Conservation (phyloP, 2,113 vertebrate genomes). For the Clinocottus analis region DNA sequence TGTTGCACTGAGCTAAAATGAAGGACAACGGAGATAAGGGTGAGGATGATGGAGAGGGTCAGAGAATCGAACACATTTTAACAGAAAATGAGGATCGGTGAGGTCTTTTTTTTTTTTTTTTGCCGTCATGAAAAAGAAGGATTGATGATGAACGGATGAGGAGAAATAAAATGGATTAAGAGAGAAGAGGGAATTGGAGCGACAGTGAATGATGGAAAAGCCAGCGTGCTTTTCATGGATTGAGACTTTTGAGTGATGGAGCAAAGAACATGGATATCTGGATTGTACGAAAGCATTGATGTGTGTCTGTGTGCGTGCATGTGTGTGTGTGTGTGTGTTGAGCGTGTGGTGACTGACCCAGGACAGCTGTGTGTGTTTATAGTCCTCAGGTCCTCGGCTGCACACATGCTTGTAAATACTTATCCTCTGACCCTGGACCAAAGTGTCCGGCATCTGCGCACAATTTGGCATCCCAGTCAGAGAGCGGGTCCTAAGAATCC, state of each 20-base stretch:
- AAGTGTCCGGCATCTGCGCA: constrained; percentile 46
- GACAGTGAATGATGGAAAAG: constrained; percentile 2
- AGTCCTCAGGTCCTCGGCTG: constrained; percentile 28
- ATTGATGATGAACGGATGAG: background rate
- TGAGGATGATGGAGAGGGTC: background rate
- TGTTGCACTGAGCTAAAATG: constrained; percentile 6
- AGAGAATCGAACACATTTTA: background rate
- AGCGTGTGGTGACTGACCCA: constrained; percentile 24
- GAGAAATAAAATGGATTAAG: constrained; percentile 4
- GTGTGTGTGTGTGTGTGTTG: constrained; percentile 6
- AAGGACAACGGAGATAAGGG: constrained; percentile 3
- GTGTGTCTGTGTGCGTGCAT: constrained; percentile 6
- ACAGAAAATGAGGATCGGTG: constrained; percentile 3
- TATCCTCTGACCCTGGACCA: constrained; percentile 63
- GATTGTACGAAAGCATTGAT: background rate
- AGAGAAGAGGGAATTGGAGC: background rate
- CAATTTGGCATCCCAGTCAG: constrained; percentile 15
- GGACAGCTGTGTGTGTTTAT: constrained; percentile 70
- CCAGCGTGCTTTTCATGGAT: background rate
- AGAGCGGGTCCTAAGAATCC: constrained; percentile 5
- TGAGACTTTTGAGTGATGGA: background rate
- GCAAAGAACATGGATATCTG: background rate
- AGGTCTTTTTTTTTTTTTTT: background rate
- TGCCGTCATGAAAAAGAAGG: constrained; percentile 4
- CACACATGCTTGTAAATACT: constrained; percentile 73